Conservation (phyloP, 2,113 vertebrate genomes). For the Zosterops lateralis region DNA sequence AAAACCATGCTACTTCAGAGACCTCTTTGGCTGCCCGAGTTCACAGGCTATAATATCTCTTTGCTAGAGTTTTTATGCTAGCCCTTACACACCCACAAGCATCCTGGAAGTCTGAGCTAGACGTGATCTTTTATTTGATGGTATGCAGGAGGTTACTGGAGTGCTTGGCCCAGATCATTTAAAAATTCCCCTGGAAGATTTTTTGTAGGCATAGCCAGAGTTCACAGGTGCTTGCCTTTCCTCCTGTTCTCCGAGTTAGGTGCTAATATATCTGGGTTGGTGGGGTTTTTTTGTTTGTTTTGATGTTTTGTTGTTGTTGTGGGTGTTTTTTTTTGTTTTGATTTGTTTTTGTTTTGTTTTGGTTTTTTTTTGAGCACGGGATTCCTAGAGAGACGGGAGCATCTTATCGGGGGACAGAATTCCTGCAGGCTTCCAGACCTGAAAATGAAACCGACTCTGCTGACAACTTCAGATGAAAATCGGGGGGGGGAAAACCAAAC, state of each 20-base stretch:
- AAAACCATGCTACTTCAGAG: background rate
- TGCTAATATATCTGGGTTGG: no score
- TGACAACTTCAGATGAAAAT: background rate
- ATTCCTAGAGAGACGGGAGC: background rate
- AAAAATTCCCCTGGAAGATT: background rate
- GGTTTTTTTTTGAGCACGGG: background rate
- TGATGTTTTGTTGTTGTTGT: no score
- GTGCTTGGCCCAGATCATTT: background rate
- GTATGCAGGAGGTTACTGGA: fast-evolving
- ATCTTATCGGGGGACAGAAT: background rate
- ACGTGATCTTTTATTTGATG: no score
- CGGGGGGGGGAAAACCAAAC: no score
- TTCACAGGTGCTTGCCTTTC: background rate
- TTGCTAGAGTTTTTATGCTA: no score
- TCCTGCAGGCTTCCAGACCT: background rate
- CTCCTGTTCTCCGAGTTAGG: background rate
- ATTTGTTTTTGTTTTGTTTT: no score
- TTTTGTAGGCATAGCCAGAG: background rate
- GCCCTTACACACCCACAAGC: background rate
- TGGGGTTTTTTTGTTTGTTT: no score
- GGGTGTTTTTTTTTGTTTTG: no score
- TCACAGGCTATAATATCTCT: fast-evolving
- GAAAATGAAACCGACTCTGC: background rate
- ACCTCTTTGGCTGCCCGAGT: background rate
- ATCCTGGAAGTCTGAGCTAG: background rate